Percentiles rank a stretch among this genome's conserved stretches.
Conservation (phyloP, 2,797 vertebrate species). For the Sciurus carolinensis region DNA sequence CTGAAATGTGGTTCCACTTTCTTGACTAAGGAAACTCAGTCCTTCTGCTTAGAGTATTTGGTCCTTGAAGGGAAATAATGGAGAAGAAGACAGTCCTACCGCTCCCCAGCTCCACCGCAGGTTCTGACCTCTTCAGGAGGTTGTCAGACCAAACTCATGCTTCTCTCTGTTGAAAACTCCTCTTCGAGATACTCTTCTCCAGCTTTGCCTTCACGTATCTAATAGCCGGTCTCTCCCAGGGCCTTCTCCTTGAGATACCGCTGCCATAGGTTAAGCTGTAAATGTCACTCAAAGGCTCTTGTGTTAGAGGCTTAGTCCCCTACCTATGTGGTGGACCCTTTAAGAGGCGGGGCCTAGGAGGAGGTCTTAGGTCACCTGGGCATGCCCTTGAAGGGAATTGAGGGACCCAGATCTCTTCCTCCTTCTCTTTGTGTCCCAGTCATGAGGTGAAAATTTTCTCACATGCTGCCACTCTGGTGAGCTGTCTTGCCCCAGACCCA, state of each 20-base stretch:
- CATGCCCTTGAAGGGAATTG: too few relatives aligned
- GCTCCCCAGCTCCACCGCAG: not conserved
- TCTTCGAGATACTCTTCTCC: not conserved
- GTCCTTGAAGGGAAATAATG: not conserved
- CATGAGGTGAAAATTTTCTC: not conserved
- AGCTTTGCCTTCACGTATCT: not conserved
- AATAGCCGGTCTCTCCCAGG: not conserved
- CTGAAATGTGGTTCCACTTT: not conserved
- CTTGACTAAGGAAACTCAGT: not conserved
- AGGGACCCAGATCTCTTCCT: too few relatives aligned
- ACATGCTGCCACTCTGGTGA: not conserved
- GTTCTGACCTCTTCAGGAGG: rapidly evolving
- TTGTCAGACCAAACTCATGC: not conserved
- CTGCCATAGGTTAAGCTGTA: not conserved
- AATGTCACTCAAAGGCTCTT: not conserved
- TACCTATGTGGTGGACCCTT: too few relatives aligned
- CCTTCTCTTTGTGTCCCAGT: too few relatives aligned
- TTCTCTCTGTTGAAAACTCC: too few relatives aligned
- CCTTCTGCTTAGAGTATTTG: not conserved
- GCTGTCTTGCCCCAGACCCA: not conserved
- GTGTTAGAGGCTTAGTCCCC: too few relatives aligned
- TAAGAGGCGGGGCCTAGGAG: not conserved
- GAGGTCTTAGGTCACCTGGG: not conserved
- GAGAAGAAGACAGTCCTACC: too few relatives aligned
- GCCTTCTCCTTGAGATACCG: not conserved